Percentiles rank a stretch among this genome's conserved stretches.
These are phyloP conservation scores for Polydrusus tereticollis DNA, from an alignment of 2,888 invertebrate species.

Conservation along the genomic window DNA sequence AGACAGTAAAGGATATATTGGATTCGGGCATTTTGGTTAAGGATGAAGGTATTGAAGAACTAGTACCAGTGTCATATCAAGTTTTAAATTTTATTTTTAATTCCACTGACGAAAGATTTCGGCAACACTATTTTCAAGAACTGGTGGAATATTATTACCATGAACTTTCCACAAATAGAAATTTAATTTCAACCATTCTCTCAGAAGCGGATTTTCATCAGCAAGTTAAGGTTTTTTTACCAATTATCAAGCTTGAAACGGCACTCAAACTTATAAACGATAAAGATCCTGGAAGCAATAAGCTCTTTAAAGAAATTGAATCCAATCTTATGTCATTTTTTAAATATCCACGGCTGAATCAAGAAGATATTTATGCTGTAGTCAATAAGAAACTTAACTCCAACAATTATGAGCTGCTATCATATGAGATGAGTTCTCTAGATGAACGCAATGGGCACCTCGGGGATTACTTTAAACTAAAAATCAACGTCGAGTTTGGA, in stretches of 20 bases:
- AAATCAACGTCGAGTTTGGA: slow-evolving; percentile 38
- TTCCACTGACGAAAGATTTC: slow-evolving; percentile 32
- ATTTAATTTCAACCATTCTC: not conserved
- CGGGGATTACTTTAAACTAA: slow-evolving; percentile 57
- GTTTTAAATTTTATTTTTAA: slow-evolving; percentile 36
- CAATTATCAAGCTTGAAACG: slow-evolving; percentile 30
- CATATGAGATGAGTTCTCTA: slow-evolving; percentile 48
- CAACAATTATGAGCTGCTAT: slow-evolving; percentile 49
- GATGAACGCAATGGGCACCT: slow-evolving; percentile 55
- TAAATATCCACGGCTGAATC: slow-evolving; percentile 44
- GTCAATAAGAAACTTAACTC: slow-evolving; percentile 52
- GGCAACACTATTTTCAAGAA: slow-evolving; percentile 38
- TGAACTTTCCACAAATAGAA: slow-evolving; percentile 5
- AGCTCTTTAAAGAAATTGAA: slow-evolving; percentile 5
- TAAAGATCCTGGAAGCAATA: not conserved
- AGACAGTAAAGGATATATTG: not conserved
- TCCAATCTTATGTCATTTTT: slow-evolving; percentile 33
- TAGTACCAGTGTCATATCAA: slow-evolving; percentile 36
- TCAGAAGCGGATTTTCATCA: not conserved
- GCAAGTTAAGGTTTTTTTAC: slow-evolving; percentile 28
- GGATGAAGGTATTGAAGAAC: slow-evolving; percentile 25
- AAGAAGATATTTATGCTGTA: slow-evolving; percentile 56
- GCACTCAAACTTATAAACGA: not conserved
- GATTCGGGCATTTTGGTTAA: slow-evolving; percentile 7
- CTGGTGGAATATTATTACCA: slow-evolving; percentile 37